phyloP scores from a whole-genome alignment of 2,888 invertebrate genomes.

The Leptinotarsa rubiginosa region DNA sequence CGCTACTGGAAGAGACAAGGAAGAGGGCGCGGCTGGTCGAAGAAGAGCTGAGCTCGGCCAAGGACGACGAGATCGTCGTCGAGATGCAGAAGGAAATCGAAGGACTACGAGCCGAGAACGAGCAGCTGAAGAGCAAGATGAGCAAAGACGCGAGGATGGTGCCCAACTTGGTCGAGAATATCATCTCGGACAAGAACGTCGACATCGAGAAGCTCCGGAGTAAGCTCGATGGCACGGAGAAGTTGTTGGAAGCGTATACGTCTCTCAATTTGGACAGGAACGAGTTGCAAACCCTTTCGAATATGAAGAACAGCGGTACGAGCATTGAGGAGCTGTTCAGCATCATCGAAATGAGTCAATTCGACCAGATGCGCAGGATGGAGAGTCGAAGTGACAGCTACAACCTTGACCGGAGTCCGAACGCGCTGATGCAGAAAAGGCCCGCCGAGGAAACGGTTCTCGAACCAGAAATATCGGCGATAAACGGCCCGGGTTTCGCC shows the following conservation, averaged over 20 bases:
- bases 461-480: slow-evolving; percentile 60
- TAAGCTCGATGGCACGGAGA: slow-evolving; percentile 70
- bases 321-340: slow-evolving; percentile 80
- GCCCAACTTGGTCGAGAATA: slow-evolving; percentile 71
- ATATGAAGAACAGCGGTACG: slow-evolving; percentile 73
- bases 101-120: slow-evolving; percentile 64
- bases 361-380: slow-evolving; percentile 67
- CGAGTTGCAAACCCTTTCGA: slow-evolving; percentile 67
- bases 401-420: slow-evolving; percentile 28
- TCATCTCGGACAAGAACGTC: slow-evolving; percentile 77
- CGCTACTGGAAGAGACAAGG: slow-evolving; percentile 74
- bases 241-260: slow-evolving; percentile 68
- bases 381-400: slow-evolving; percentile 49
- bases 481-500: slow-evolving; percentile 48
- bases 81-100: slow-evolving; percentile 70
- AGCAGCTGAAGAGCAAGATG: slow-evolving; percentile 65
- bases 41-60: slow-evolving; percentile 54
- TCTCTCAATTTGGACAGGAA: slow-evolving; percentile 73
- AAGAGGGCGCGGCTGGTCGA: slow-evolving; percentile 72
- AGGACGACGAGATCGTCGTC: slow-evolving; percentile 66
- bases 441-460: slow-evolving; percentile 30
- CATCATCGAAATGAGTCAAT: slow-evolving; percentile 79
- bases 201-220: slow-evolving; percentile 75
- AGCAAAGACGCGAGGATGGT: slow-evolving; percentile 68
- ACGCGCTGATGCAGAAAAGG: slow-evolving; percentile 35